A percentile compares a stretch with the other conserved stretches of the same genome.
These are phyloP conservation scores for Hemicrepidius hirtus DNA, from an alignment of 2,888 invertebrate species.

Conservation along the genomic window DNA sequence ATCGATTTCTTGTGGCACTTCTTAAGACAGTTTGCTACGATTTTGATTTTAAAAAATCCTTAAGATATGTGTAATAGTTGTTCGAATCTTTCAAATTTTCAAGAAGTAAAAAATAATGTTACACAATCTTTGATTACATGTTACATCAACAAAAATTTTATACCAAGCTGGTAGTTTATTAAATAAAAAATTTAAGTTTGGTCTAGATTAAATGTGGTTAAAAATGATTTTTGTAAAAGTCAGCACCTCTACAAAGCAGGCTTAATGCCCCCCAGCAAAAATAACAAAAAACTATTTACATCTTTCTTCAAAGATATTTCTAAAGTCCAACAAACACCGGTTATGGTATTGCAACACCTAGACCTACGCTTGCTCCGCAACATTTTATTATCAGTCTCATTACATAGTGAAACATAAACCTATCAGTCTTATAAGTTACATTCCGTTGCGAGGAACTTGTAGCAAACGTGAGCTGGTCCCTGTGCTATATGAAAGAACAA, in stretches of 20 bases:
- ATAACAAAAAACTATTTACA: slow-evolving; percentile 66
- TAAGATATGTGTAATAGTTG: no score
- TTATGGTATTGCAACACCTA: slow-evolving; percentile 51
- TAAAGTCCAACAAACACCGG: slow-evolving; percentile 65
- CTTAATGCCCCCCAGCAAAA: slow-evolving; percentile 68
- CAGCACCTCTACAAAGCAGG: slow-evolving; percentile 65
- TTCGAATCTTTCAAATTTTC: no score
- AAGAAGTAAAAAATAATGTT: no score
- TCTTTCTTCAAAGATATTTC: slow-evolving; percentile 65
- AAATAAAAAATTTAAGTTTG: no score
- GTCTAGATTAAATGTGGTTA: no score
- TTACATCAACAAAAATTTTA: no score
- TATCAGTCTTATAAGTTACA: slow-evolving; percentile 71
- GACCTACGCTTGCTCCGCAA: slow-evolving; percentile 59
- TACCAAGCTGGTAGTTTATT: no score
- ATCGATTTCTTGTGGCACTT: no score
- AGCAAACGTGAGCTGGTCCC: slow-evolving; percentile 65
- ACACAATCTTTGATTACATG: no score
- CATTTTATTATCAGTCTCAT: slow-evolving; percentile 62
- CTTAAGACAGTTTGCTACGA: no score
- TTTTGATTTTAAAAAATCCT: no score
- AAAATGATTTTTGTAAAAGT: slow-evolving; percentile 26
- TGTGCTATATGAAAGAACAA: slow-evolving; percentile 59
- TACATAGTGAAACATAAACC: slow-evolving; percentile 64
- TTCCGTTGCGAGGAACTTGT: slow-evolving; percentile 68